A percentile compares a stretch with the other conserved stretches of the same genome.
Evolutionary conservation across 2,113 vertebrate species (phyloP).

Genomic region (Cyanistes caeruleus): DNA sequence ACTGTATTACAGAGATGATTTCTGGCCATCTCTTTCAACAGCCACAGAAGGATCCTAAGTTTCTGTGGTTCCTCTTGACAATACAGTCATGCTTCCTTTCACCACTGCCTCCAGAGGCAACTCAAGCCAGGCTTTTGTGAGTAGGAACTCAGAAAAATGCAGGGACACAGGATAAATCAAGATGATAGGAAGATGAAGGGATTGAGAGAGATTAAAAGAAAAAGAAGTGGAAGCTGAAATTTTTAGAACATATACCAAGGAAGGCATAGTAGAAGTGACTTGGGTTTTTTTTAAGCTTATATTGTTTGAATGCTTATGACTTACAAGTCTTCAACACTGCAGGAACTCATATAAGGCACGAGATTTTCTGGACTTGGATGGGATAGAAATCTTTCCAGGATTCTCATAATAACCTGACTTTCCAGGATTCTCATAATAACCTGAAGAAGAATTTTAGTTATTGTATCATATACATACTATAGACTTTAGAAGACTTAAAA

Average conservation of each 20-base stretch:
- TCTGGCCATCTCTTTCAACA: not conserved
- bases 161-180: not conserved
- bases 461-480: not conserved
- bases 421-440: not conserved
- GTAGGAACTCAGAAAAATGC: not conserved
- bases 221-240: not conserved
- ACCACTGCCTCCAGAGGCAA: not conserved
- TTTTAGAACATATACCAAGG: not conserved
- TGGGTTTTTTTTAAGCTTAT: not conserved
- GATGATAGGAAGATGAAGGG: not conserved
- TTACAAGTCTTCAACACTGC: not conserved
- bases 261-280: not conserved
- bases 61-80: not conserved
- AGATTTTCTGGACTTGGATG: not conserved
- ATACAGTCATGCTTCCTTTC: not conserved
- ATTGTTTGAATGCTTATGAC: not conserved
- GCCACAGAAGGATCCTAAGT: not conserved
- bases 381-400: not conserved
- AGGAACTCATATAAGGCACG: not conserved
- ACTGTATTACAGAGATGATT: not conserved
- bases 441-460: not conserved
- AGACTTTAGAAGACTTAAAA: not conserved
- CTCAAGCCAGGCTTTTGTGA: not conserved
- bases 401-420: not conserved
- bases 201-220: not conserved